A percentile compares a stretch with the other conserved stretches of the same genome.
These are phyloP conservation scores for Acanthosepion lycidas DNA, from an alignment of 2,888 invertebrate species.

Conservation along the genomic window DNA sequence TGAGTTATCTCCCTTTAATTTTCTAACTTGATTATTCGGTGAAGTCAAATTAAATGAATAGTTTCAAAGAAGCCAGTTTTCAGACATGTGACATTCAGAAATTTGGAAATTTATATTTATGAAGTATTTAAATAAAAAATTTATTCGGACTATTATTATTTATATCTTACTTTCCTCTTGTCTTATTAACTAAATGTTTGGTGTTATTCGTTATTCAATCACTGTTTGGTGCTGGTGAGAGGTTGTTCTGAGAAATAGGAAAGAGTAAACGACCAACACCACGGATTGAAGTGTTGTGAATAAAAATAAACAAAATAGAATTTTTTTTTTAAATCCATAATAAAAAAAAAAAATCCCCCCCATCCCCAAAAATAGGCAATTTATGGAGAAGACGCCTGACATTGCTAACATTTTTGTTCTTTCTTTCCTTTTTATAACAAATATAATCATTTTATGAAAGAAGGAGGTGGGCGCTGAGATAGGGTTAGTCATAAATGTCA, in stretches of 20 bases:
- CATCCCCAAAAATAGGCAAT: neutral
- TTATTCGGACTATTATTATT: neutral
- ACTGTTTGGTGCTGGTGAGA: neutral
- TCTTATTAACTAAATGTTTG: neutral
- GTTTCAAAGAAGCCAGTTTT: too few relatives aligned
- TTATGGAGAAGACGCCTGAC: neutral
- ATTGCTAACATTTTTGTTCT: neutral
- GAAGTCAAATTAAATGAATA: too few relatives aligned
- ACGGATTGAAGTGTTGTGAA: neutral
- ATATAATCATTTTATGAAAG: constrained; percentile 18
- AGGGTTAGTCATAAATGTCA: neutral
- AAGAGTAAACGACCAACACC: neutral
- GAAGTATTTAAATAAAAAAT: too few relatives aligned
- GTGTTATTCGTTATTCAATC: neutral
- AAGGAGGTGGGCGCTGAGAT: neutral
- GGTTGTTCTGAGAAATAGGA: neutral
- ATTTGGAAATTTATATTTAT: neutral
- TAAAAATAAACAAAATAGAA: neutral
- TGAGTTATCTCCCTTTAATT: too few relatives aligned
- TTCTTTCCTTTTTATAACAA: neutral
- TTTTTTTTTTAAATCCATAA: neutral
- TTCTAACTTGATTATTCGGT: too few relatives aligned
- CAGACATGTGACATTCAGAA: too few relatives aligned
- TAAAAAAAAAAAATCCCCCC: neutral
- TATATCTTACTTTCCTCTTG: neutral